phyloP scores from a whole-genome alignment of 1,140 invertebrate genomes.

The Mercenaria mercenaria region DNA sequence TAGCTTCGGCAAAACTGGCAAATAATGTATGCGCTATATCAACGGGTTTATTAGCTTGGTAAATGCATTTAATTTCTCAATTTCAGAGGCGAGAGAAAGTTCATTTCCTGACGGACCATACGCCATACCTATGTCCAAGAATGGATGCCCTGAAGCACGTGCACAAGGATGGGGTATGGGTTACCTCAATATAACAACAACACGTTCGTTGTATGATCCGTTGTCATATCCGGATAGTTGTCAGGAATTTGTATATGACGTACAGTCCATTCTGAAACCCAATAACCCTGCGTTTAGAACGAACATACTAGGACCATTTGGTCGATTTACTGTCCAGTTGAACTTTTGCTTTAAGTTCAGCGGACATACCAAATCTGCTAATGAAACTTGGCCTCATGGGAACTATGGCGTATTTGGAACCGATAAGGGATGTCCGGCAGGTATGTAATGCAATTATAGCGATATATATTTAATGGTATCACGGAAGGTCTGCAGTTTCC shows the following conservation, averaged over 20 bases:
- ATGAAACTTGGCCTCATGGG: background rate
- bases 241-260: background rate
- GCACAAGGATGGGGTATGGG: background rate
- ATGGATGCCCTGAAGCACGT: background rate
- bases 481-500: too few relatives aligned
- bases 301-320: slow-evolving; percentile 3
- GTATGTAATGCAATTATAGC: too few relatives aligned
- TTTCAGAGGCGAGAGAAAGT: background rate
- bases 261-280: background rate
- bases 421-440: background rate
- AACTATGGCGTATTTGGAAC: background rate
- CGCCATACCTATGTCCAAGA: background rate
- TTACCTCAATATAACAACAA: background rate
- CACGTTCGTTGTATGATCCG: background rate
- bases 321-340: background rate
- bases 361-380: too few relatives aligned
- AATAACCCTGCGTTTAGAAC: background rate
- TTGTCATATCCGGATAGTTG: background rate
- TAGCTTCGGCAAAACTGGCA: background rate
- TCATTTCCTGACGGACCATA: background rate
- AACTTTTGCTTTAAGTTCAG: background rate
- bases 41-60: background rate
- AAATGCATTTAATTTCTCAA: background rate
- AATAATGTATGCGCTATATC: background rate
- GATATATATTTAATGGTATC: too few relatives aligned